phyloP scores from a whole-genome alignment of 2,113 vertebrate species.

The Cairina moschata region DNA sequence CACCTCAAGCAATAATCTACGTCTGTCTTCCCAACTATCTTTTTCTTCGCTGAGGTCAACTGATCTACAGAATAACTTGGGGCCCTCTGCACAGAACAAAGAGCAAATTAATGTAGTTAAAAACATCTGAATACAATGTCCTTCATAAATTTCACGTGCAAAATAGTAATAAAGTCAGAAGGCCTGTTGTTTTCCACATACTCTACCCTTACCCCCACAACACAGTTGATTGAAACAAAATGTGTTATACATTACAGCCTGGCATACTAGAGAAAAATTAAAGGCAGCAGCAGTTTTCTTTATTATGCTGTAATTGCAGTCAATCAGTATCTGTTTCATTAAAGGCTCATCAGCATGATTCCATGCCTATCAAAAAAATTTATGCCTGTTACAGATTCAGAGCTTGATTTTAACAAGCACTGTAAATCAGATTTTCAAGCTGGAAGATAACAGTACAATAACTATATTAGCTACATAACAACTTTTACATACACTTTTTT shows the following conservation, averaged over 20 bases:
- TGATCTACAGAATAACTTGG: slow-evolving; percentile 81
- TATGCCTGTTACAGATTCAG: not conserved
- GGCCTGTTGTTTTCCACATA: not conserved
- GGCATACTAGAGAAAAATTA: fast-evolving
- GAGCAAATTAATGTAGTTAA: not conserved
- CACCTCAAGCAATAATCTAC: slow-evolving; percentile 74
- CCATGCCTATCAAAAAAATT: not conserved
- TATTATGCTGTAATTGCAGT: not conserved
- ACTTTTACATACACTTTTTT: not conserved
- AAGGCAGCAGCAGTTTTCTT: not conserved
- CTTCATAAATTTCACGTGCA: not conserved
- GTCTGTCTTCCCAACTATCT: slow-evolving; percentile 85
- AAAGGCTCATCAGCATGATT: not conserved
- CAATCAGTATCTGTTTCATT: not conserved
- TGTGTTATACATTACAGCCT: not conserved
- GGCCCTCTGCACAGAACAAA: slow-evolving; percentile 75
- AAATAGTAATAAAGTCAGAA: not conserved
- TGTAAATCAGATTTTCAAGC: not conserved
- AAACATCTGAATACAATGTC: not conserved
- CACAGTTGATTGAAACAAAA: not conserved
- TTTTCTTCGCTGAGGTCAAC: slow-evolving; percentile 76
- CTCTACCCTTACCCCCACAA: not conserved
- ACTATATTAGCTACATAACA: not conserved
- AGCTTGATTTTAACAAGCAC: not conserved
- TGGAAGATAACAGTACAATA: not conserved